Conservation (phyloP, 2,113 vertebrate species). For the Gobius niger region DNA sequence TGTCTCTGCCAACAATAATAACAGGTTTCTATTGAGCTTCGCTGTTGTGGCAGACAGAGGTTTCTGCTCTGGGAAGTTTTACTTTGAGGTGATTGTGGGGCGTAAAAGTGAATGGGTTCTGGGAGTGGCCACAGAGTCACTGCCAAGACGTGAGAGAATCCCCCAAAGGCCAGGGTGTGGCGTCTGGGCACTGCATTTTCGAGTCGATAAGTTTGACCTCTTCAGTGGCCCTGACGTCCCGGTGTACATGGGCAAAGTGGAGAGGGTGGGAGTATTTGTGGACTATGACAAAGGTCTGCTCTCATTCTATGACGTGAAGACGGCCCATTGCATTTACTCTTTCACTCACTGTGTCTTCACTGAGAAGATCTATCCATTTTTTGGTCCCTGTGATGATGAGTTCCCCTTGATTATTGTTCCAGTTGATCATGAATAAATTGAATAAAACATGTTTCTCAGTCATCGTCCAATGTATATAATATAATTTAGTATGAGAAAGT, state of each 20-base stretch:
- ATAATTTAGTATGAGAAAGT: too few relatives aligned
- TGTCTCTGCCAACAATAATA: not conserved
- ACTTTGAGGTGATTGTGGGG: conserved; percentile 58
- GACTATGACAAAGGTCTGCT: too few relatives aligned
- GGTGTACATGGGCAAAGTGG: not conserved
- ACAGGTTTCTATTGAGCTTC: not conserved
- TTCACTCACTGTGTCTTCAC: too few relatives aligned
- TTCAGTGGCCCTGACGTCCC: conserved; percentile 2
- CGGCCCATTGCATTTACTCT: too few relatives aligned
- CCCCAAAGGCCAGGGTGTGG: not conserved
- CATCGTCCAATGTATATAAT: too few relatives aligned
- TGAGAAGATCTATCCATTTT: too few relatives aligned
- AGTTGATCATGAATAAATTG: too few relatives aligned
- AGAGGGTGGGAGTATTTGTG: too few relatives aligned
- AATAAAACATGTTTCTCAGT: too few relatives aligned
- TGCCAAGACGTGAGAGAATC: conserved; percentile 12
- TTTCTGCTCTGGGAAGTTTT: conserved; percentile 32
- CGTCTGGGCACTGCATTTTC: conserved; percentile 58
- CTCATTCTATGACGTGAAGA: too few relatives aligned
- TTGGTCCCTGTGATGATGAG: too few relatives aligned
- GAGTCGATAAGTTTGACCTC: conserved; percentile 29
- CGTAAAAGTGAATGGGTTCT: conserved; percentile 55
- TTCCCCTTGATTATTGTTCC: too few relatives aligned
- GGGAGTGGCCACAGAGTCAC: conserved; percentile 43
- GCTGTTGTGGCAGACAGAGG: conserved; percentile 37